A percentile compares a stretch with the other conserved stretches of the same genome.
Conservation (phyloP, 2,888 invertebrate genomes). For the Leptopilina myrica region DNA sequence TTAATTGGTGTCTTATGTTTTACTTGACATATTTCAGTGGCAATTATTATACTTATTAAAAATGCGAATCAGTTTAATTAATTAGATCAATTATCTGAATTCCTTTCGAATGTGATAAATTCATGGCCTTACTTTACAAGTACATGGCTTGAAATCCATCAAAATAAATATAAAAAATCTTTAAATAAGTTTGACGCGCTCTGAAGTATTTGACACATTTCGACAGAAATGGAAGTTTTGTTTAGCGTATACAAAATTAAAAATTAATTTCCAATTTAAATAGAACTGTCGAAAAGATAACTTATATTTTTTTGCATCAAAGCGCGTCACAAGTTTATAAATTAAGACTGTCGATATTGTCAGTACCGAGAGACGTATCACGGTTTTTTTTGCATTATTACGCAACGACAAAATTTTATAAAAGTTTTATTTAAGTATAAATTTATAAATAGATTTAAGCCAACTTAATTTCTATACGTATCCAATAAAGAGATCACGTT, state of each 20-base stretch:
- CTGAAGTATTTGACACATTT: no score
- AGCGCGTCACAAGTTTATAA: no score
- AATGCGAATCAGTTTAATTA: constrained; percentile 7
- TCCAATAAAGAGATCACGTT: constrained; percentile 24
- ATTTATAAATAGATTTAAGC: constrained; percentile 9
- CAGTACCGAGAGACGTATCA: constrained; percentile 15
- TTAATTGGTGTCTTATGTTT: neutral
- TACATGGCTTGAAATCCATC: neutral
- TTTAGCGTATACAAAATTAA: no score
- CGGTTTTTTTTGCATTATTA: constrained; percentile 6
- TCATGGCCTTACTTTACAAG: neutral
- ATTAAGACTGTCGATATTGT: neutral
- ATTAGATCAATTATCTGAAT: neutral
- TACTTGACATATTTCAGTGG: neutral
- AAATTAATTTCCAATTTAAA: no score
- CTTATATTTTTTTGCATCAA: no score
- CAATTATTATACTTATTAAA: constrained; percentile 1
- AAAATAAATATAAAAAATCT: constrained; percentile 22
- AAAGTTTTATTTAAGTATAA: constrained; percentile 14
- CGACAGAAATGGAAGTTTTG: no score
- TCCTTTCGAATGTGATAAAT: neutral
- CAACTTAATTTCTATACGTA: neutral
- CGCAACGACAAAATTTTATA: neutral
- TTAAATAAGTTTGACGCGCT: neutral
- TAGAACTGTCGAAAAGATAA: no score